A percentile compares a stretch with the other conserved stretches of the same genome.
Evolutionary conservation across 2,888 invertebrate species (phyloP).

Genomic region (Lithodes maja): DNA sequence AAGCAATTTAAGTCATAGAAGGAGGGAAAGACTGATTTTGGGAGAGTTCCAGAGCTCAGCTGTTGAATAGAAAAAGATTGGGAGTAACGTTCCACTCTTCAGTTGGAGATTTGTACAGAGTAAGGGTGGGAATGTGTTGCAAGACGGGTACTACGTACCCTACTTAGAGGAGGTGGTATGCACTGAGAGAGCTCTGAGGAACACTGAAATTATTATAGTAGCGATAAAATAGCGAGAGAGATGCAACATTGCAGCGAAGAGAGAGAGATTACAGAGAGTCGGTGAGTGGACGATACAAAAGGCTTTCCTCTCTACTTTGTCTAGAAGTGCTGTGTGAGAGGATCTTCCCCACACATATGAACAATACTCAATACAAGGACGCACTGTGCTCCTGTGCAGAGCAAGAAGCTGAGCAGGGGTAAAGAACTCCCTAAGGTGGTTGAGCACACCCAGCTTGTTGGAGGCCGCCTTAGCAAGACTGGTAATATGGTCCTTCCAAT

Average conservation of each 20-base stretch:
- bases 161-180: not conserved
- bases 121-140: not conserved
- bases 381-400: not conserved
- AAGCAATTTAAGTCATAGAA: not conserved
- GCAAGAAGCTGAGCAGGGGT: not conserved
- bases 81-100: not conserved
- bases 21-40: not conserved
- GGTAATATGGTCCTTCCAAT: not conserved
- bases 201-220: not conserved
- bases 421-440: not conserved
- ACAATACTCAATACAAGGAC: constrained; percentile 1
- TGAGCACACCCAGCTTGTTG: not conserved
- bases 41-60: not conserved
- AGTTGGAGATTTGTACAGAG: not conserved
- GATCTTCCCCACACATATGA: constrained; percentile 2
- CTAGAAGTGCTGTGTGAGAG: not conserved
- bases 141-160: not conserved
- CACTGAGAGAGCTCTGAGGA: not conserved
- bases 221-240: not conserved
- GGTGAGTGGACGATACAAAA: constrained; percentile 1
- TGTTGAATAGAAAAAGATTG: not conserved
- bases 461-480: not conserved
- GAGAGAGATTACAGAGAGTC: not conserved
- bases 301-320: constrained; percentile 3
- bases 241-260: not conserved